Evolutionary conservation across 2,888 invertebrate genomes (phyloP), one percentile per base, ranked within the genome.

Genomic region (Beris morrisii): DNA sequence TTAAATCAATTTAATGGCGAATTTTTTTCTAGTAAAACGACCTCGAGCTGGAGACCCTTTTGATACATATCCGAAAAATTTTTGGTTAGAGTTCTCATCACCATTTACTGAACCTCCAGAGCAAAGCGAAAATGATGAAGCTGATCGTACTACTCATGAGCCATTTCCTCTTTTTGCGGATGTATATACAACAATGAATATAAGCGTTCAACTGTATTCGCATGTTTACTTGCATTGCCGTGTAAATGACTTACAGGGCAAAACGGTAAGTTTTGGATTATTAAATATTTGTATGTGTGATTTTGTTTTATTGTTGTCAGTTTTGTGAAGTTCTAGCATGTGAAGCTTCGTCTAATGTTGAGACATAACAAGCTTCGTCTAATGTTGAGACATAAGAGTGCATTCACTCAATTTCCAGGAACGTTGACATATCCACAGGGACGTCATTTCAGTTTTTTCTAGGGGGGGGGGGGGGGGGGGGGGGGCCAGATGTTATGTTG

Each of bases 121-220:
- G 53, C 78, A 79, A 73, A 78, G 79, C 22, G 78, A 79, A 43
- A 73, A 76, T 31, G 78, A 78, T 72, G 75, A 76, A 64, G 76
- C 75, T 7, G 79, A 79, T 68, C 79, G 79, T 15, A 86, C 85
- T 5, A 86, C 87, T n/a, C 84, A 86, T 11, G 89, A 89, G 72
- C 88, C 90, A 0, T 82, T 87, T 70, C 90, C 90, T 0, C 88
- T 86, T 79, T 91, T 91, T 77, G 88, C 89, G 74, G 89, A 89
- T 74, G 81, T 83, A 1, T 82, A 83, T 71, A 82, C 84, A 13
- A 83, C 84, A 5, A 83, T 87, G 2, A 88, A 87, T 75, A 85
- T 88, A 72, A 89, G 88, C 11, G 85, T 87, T 0, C 89, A 89
- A 74, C 76, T 89, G 9, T 86, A 87, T 4, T 85, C 85, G 64